Conservation (phyloP, 1,140 invertebrate species). For the Zelostemma sp. region DNA sequence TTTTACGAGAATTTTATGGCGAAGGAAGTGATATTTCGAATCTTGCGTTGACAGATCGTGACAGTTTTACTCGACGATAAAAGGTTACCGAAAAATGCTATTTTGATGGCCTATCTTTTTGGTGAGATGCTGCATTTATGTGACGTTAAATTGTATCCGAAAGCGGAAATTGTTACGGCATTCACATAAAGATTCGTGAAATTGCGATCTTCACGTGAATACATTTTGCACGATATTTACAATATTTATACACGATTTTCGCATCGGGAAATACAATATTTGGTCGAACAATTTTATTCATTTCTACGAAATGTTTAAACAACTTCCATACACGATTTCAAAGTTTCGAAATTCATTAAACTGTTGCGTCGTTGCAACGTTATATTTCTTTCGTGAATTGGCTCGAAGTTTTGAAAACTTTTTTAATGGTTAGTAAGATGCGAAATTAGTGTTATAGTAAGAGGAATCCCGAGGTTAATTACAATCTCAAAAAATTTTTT, state of each 20-base stretch:
- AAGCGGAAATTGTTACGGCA: no score
- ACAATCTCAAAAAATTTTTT: no score
- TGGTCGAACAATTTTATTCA: not conserved
- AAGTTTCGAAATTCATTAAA: not conserved
- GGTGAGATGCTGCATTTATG: no score
- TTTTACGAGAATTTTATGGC: not conserved
- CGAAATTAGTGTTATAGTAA: conserved; percentile 8
- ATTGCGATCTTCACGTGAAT: not conserved
- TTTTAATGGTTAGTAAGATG: no score
- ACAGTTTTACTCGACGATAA: no score
- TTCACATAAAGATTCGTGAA: not conserved
- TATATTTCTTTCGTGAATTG: no score
- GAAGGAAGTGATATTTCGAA: not conserved
- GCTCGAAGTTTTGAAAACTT: no score
- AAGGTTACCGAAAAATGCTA: no score
- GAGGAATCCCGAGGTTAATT: no score
- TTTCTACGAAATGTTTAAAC: not conserved
- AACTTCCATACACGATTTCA: not conserved
- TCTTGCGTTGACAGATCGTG: not conserved
- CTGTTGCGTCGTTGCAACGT: not conserved
- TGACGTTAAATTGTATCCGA: not conserved
- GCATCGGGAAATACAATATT: not conserved
- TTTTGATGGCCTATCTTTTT: no score
- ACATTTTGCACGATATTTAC: no score
- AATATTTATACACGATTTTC: not conserved